phyloP scores from a whole-genome alignment of 2,113 vertebrate species.

The Zootoca vivipara region DNA sequence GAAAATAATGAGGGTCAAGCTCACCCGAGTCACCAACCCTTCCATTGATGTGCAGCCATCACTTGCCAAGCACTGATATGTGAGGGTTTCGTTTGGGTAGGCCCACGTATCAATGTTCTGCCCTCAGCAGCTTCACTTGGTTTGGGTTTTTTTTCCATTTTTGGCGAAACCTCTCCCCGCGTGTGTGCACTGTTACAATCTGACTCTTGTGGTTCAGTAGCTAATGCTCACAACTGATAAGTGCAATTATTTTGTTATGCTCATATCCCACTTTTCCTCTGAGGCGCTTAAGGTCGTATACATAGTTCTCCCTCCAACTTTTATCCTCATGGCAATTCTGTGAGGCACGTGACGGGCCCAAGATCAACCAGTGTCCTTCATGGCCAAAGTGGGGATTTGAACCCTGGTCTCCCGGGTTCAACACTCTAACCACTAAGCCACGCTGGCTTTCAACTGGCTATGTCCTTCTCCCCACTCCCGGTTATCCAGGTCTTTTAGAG shows the following conservation, averaged over 20 bases:
- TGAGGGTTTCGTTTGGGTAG: no score
- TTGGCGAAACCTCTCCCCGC: background rate
- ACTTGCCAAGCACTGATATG: background rate
- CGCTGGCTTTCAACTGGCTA: slow-evolving; percentile 1
- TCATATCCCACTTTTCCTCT: no score
- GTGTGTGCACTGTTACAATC: background rate
- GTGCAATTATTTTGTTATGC: background rate
- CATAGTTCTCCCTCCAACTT: no score
- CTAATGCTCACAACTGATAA: background rate
- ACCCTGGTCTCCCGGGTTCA: no score
- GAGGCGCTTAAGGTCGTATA: no score
- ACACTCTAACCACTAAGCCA: no score
- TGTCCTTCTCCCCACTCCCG: background rate
- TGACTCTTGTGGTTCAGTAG: background rate
- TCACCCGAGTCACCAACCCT: background rate
- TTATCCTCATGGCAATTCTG: no score
- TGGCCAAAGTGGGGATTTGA: no score
- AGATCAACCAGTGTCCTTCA: no score
- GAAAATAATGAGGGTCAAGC: no score
- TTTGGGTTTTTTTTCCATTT: background rate
- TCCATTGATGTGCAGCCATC: background rate
- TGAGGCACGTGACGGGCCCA: no score
- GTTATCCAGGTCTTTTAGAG: slow-evolving; percentile 37
- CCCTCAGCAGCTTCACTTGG: background rate
- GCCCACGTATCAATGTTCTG: no score